Evolutionary conservation across 2,888 invertebrate species (phyloP), one percentile per base, ranked within the genome.

Genomic region (Dasypogon diadema): DNA sequence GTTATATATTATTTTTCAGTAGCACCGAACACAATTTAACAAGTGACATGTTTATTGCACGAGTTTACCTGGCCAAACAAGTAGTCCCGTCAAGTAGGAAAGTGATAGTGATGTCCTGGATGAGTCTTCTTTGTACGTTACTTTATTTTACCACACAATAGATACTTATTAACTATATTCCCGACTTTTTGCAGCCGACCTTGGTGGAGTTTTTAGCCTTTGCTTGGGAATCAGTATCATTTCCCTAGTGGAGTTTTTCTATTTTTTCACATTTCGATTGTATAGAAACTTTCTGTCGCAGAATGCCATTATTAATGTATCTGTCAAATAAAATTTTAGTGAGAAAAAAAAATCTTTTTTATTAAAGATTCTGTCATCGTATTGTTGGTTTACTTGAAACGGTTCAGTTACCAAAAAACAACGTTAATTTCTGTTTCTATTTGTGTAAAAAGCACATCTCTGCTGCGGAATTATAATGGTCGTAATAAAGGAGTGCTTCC

Each of bases 181-280:
- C n/a, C n/a, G n/a, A 21, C 6, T 51, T 5, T 18, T 76, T 77
- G 10, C 78, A 86, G 86, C 86, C 68, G 85, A 86, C 77, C 79
- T 86, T 58, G 86, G 86, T 16, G 86, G 86, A 16, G 85, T 85
- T 22, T 86, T 86, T 60, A 85, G 85, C 79, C 81, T 86, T 4
- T 85, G 86, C 21, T 77, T 86, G 26, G 86, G 86, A 0, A 78
- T 85, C 1, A 86, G 85, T 78, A 80, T 84, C 77, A 81, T 86
- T 16, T 85, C 86, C 1, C 78, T 86, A 1, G 81, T 85, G 6
- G 86, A 86, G 76, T 83, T 86, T 34, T 74, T 85, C n/a, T 85
- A 85, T 78, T 85, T 82, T 74, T 83, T 82, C 76, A 82, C 81
- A 1, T 84, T 82, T 78, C 82, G 84, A 2, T 76, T 84, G 22